Evolutionary conservation across 2,113 vertebrate species (phyloP), one percentile per base, ranked within the genome.

Genomic region (Triplophysa tibetana): DNA sequence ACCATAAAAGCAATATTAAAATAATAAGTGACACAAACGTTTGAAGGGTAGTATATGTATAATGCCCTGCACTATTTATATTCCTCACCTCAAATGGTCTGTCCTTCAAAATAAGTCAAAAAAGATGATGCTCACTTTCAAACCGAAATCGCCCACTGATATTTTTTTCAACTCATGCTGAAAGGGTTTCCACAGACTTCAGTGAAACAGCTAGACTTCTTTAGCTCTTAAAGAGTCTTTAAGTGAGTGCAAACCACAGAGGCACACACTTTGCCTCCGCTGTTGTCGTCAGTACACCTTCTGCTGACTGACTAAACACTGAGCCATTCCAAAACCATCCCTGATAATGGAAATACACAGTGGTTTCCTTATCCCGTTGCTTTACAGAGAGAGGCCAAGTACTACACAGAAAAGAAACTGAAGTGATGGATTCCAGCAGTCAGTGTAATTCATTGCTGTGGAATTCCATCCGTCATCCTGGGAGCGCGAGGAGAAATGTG

Each of bases 401-500:
- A 68, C 9, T 23, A 24, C 17, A 41, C 38, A 29, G 41, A n/a
- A 61, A 13, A 56, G 62, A 33, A 23, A 66, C 23, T 3, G 58
- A 56, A 68, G 17, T 24, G 38, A 69, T 26, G 43, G 24, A 61
- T 61, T 69, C 23, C 38, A 16, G 58, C 14, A 78, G 54, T 60
- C 66, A 3, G 45, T 6, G 48, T 23, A 66, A 77, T 24, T 66
- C 63, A 77, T 0, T 9, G 54, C 75, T 19, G 17, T 17, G 0
- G 43, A 63, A 24, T 64, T 26, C 26, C 13, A 79, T 79, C 68
- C 58, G 64, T 79, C 77, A 79, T 23, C 14, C 6, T 16, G 58
- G 58, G 58, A 79, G 50, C 50, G 58, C 26, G 16, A 24, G 58
- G 58, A 61, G 67, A 79, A 62, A 64, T 61, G 41, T 79, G 68